phyloP scores from a whole-genome alignment of 2,888 invertebrate species.

The Macrosiphum euphorbiae region DNA sequence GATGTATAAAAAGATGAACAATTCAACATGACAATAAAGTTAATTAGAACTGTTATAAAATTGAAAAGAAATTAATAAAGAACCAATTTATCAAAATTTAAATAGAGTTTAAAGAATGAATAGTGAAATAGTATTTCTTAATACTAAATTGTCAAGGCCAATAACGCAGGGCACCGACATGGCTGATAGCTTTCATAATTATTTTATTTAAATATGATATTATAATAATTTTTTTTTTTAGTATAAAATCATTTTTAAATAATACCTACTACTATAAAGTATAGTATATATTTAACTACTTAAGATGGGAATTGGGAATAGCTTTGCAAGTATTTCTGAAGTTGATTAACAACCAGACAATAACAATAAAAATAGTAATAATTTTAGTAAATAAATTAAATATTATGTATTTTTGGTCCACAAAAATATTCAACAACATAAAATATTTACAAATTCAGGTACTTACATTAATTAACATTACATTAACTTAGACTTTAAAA shows the following conservation, averaged over 20 bases:
- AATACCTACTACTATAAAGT: neutral
- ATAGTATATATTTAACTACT: neutral
- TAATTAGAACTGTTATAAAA: neutral
- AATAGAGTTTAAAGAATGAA: neutral
- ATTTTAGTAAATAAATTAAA: conserved; percentile 41
- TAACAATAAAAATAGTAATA: conserved; percentile 7
- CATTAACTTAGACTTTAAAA: conserved; percentile 28
- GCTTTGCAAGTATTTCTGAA: neutral
- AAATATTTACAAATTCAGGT: conserved; percentile 50
- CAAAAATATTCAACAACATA: conserved; percentile 55
- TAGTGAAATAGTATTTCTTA: neutral
- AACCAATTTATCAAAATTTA: conserved; percentile 27
- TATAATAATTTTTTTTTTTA: neutral
- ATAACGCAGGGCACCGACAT: neutral
- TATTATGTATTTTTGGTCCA: conserved; percentile 54
- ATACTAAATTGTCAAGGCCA: neutral
- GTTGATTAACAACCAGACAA: neutral
- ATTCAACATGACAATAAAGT: neutral
- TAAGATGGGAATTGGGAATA: neutral
- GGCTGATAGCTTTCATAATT: neutral
- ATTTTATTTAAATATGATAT: neutral
- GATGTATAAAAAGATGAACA: neutral
- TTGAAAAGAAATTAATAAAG: neutral
- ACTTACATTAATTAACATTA: conserved; percentile 53
- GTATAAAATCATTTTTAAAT: neutral